Evolutionary conservation across 2,113 vertebrate genomes (phyloP), one percentile per base, ranked within the genome.

Genomic region (Brienomyrus longianalis): DNA sequence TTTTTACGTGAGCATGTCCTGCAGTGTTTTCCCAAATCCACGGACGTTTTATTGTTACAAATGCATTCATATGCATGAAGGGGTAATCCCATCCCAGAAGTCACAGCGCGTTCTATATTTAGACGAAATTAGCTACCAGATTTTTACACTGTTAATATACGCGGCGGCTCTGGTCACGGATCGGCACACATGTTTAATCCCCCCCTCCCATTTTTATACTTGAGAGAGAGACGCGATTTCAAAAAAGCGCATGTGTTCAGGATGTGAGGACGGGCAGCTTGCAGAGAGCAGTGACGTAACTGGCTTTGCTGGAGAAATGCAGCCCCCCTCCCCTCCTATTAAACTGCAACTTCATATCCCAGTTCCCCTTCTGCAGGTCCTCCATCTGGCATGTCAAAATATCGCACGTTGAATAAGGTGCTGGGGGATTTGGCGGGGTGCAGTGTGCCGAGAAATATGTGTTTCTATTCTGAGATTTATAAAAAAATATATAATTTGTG

Each of bases 41-140:
- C 74, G 10, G 47, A 83, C 11, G 27, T 23, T 83, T 47, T 59
- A 47, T 17, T 48, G 31, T 47, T 27, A n/a, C 47, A 35, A 84
- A 77, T 74, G 84, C 86, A 89, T 88, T 87, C 23, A 48, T 48
- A 70, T 86, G 80, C 89, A 90, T 59, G 87, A 90, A 91, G 50
- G 89, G 86, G 70, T 91, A 92, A 92, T 91, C 88, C 91, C 89
- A 88, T 90, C 89, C 90, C 90, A 91, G 90, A 90, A 91, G 87
- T 56, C 89, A 52, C 62, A 89, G 80, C 89, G 88, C 88, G 91
- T 84, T 83, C 88, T 87, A 91, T 92, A 91, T 91, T 92, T 91
- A 92, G 89, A 39, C 3, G 7, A 77, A 47, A 70, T 77, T 54
- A 77, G 27, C 62, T 17, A 39, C 43, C n/a, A 86, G 27, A 35